Percentiles rank a stretch among this genome's conserved stretches.
Conservation (phyloP, 2,113 vertebrate species). For the Alces alces region DNA sequence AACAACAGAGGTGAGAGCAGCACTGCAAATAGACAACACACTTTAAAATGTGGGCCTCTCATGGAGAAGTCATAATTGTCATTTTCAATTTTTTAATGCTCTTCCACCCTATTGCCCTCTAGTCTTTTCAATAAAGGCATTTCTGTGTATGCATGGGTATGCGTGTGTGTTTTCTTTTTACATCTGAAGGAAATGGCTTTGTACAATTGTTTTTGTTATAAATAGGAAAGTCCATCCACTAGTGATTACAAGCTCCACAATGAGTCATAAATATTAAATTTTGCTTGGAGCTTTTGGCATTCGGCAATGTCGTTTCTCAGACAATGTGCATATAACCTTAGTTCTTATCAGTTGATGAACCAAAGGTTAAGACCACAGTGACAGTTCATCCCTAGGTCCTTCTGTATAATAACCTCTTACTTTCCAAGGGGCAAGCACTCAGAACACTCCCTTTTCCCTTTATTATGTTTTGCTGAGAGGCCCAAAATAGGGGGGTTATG, state of each 20-base stretch:
- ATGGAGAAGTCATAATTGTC: neutral
- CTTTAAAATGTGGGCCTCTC: neutral
- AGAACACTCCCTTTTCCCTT: neutral
- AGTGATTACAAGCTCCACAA: conserved; percentile 42
- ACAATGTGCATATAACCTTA: neutral
- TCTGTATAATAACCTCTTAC: neutral
- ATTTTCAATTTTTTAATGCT: neutral
- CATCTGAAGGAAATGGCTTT: neutral
- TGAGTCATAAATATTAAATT: conserved; percentile 58
- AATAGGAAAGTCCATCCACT: conserved; percentile 24
- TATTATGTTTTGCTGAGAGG: neutral
- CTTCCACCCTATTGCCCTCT: neutral
- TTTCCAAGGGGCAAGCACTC: neutral
- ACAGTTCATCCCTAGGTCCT: neutral
- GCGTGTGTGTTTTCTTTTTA: neutral
- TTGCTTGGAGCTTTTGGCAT: conserved; percentile 23
- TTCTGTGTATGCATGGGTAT: neutral
- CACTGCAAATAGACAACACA: neutral
- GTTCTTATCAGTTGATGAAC: neutral
- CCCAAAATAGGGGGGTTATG: neutral
- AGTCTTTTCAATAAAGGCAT: neutral
- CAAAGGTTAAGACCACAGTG: neutral
- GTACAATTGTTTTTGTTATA: conserved; percentile 24
- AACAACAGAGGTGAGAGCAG: neutral
- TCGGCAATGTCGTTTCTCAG: neutral